Conservation (phyloP, 2,113 vertebrate species). For the Polypterus senegalus region DNA sequence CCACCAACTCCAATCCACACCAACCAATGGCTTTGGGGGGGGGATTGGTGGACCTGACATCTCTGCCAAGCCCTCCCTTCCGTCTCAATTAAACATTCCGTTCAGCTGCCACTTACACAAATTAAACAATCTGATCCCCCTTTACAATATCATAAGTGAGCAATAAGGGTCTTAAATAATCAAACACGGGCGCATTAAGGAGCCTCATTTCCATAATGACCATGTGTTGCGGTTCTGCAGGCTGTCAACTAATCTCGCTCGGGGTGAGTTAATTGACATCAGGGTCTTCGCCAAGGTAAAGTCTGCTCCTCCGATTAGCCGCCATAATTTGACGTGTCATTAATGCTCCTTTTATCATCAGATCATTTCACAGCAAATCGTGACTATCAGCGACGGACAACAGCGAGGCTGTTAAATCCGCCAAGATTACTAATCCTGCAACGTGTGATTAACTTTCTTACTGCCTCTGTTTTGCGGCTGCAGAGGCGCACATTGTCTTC, state of each 20-base stretch:
- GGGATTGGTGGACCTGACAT: conserved; percentile 14
- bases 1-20: conserved; percentile 35
- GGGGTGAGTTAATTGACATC: conserved; percentile 37
- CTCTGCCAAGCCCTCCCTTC: conserved; percentile 24
- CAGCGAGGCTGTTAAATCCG: neutral
- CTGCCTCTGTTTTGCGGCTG: neutral
- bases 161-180: conserved; percentile 33
- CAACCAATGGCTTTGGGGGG: conserved; percentile 18
- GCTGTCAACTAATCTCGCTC: conserved; percentile 37
- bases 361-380: neutral
- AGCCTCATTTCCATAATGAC: conserved; percentile 30
- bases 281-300: conserved; percentile 29
- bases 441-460: neutral
- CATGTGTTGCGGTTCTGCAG: conserved; percentile 30
- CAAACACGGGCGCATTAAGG: conserved; percentile 30
- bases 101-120: conserved; percentile 27
- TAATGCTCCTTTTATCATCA: conserved; percentile 3
- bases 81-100: conserved; percentile 33
- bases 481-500: too few relatives aligned
- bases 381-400: neutral
- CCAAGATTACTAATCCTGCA: neutral
- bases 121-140: conserved; percentile 36
- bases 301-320: neutral
- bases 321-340: conserved; percentile 2
- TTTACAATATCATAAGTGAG: conserved; percentile 33